phyloP scores from a whole-genome alignment of 2,888 invertebrate species.

The Scaptomyza cyrtandrae region DNA sequence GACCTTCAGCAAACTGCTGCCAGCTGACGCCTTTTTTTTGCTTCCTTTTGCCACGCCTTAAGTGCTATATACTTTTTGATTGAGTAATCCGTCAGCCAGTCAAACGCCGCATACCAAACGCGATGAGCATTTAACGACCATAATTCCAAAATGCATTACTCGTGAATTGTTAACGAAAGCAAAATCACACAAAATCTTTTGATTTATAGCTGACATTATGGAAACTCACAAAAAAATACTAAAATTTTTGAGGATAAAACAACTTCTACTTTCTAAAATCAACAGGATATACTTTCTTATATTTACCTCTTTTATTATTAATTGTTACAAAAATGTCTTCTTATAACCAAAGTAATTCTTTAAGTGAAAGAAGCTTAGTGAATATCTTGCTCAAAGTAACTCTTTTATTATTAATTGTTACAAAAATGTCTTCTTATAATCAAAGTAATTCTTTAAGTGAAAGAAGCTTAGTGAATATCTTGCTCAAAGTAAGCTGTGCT shows the following conservation, averaged over 20 bases:
- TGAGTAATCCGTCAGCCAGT: constrained; percentile 51
- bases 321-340: too few species aligned
- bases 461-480: too few species aligned
- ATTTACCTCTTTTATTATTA: too few species aligned
- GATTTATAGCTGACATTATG: not conserved
- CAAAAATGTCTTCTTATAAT: too few species aligned
- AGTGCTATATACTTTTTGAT: constrained; percentile 15
- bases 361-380: too few species aligned
- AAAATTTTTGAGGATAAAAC: too few species aligned
- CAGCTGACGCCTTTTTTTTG: not conserved
- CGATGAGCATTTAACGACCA: constrained; percentile 45
- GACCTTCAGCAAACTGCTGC: constrained; percentile 24
- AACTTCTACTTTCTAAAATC: too few species aligned
- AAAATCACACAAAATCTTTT: not conserved
- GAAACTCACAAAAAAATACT: not conserved
- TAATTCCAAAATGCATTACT: constrained; percentile 58
- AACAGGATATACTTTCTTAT: too few species aligned
- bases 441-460: too few species aligned
- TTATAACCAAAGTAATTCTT: too few species aligned
- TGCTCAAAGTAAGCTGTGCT: not conserved
- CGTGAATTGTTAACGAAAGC: not conserved
- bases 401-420: too few species aligned
- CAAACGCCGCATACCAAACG: constrained; percentile 44
- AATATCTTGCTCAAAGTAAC: too few species aligned
- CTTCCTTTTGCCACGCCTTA: not conserved